Conservation (phyloP, 2,888 invertebrate genomes). For the Catocala nupta region DNA sequence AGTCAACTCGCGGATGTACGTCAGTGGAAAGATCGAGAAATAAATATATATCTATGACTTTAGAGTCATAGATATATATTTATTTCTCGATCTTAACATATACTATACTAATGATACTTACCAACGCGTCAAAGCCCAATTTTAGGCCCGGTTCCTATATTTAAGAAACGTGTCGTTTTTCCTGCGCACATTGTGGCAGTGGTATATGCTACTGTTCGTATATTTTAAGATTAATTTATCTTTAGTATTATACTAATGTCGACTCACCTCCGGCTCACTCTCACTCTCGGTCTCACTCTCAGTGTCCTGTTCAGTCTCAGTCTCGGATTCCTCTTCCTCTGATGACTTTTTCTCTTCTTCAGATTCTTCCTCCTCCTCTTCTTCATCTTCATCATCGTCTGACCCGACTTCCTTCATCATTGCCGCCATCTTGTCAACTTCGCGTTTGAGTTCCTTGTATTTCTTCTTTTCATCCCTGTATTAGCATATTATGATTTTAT, state of each 20-base stretch:
- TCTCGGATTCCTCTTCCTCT: slow-evolving; percentile 88
- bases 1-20: too few species aligned
- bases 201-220: too few species aligned
- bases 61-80: too few species aligned
- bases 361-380: slow-evolving; percentile 87
- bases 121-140: too few species aligned
- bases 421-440: slow-evolving; percentile 96
- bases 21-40: too few species aligned
- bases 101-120: too few species aligned
- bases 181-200: too few species aligned
- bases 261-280: slow-evolving; percentile 89
- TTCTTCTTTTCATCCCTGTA: slow-evolving; percentile 92
- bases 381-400: slow-evolving; percentile 90
- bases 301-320: slow-evolving; percentile 90
- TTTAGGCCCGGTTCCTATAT: too few species aligned
- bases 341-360: slow-evolving; percentile 88
- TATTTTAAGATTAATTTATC: too few species aligned
- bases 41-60: too few species aligned
- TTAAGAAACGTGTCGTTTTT: too few species aligned
- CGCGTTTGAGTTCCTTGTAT: slow-evolving; percentile 94
- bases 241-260: not conserved
- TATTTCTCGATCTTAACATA: too few species aligned
- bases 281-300: slow-evolving; percentile 90
- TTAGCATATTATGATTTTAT: not conserved
- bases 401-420: slow-evolving; percentile 94